Evolutionary conservation across 2,113 vertebrate genomes (phyloP).

Genomic region (Pelusios castaneus): DNA sequence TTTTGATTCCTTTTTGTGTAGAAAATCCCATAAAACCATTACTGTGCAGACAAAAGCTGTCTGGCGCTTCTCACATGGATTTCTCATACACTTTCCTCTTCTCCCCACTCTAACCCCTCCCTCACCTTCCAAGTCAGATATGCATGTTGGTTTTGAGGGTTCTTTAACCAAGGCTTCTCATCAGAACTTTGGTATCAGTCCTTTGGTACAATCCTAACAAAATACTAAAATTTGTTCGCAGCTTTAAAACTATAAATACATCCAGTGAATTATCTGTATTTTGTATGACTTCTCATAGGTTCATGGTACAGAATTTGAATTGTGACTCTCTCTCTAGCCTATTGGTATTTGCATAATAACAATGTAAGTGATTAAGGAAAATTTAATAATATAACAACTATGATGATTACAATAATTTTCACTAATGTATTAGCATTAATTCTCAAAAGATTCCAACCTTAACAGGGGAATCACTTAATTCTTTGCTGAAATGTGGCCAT

Average conservation of each 20-base stretch:
- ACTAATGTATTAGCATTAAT: background rate
- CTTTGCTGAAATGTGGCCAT: background rate
- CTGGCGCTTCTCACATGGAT: conserved; percentile 64
- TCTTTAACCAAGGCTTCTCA: background rate
- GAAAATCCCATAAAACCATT: conserved; percentile 65
- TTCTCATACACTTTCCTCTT: conserved; percentile 71
- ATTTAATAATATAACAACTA: background rate
- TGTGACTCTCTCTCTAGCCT: background rate
- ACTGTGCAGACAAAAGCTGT: conserved; percentile 78
- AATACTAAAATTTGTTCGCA: background rate
- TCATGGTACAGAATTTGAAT: background rate
- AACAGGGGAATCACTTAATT: background rate
- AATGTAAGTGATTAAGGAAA: background rate
- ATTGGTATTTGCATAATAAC: background rate
- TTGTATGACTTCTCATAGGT: background rate
- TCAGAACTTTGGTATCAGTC: background rate
- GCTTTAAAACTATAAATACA: background rate
- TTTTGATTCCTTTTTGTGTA: conserved; percentile 74
- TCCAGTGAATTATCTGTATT: background rate
- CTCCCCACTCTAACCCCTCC: background rate
- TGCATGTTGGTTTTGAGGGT: background rate
- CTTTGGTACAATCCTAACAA: background rate
- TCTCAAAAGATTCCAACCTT: background rate
- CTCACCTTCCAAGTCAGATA: background rate
- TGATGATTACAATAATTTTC: background rate